Base-by-base conservation (phyloP, 2,888 invertebrate genomes). In the Cheilosia vernalis region DNA sequence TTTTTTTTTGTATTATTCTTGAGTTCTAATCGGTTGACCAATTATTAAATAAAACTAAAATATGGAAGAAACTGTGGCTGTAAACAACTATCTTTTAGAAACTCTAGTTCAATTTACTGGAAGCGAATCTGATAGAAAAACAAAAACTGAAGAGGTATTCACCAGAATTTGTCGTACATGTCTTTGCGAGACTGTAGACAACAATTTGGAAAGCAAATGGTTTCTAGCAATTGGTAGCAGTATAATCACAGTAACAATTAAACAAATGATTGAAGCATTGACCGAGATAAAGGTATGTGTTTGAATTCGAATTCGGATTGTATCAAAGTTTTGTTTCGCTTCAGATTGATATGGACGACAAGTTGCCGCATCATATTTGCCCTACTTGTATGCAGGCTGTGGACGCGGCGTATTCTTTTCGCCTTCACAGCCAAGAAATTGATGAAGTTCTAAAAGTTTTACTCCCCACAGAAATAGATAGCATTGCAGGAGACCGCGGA, bases 271-370 rank as follows among this genome's bases (percentile, higher is more conserved):
- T 2, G 42, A 44, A 44, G n/a, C n/a, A 2, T 44, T n/a, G 4
- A 17, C 42, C n/a, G 42, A n/a, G 6, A 17, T 44, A 1, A 44
- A 15, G n/a, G 42, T 44, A 15, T 15, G 42, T n/a, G 6, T n/a
- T 15, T n/a, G 15, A 44, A 15, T 2, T 44, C 1, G 5, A 44
- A n/a, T 17, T 44, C 15, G n/a, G 2, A n/a, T 6, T n/a, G 6
- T 44, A 2, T 6, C 2, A 17, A 44, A 17, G 6, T 2, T 44
- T 6, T 44, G 1, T 6, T n/a, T n/a, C 6, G 4, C 15, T 13
- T 15, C n/a, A 44, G 42, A 44, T 44, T 44, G 42, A 44, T n/a
- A 44, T 44, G 42, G 42, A 44, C 42, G 42, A 44, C 42, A 44
- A 44, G n/a, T 6, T 44, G n/a, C 42, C 42, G 2, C 42, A 5